phyloP scores from a whole-genome alignment of 2,113 vertebrate species.

The Colinus virginianus region DNA sequence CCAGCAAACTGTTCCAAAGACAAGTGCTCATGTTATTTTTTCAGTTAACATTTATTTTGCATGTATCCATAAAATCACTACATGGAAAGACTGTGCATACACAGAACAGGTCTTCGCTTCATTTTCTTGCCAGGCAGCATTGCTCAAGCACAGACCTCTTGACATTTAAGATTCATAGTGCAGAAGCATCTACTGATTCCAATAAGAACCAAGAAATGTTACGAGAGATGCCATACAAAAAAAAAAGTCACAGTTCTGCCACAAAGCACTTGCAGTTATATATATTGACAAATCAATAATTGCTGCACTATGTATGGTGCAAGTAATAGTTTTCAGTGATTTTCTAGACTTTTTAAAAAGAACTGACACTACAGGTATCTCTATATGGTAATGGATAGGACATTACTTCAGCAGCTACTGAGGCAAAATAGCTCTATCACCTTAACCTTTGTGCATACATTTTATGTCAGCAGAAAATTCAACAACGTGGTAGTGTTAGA shows the following conservation, averaged over 20 bases:
- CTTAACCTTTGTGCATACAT: neutral
- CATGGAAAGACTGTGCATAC: neutral
- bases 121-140: neutral
- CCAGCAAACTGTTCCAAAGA: neutral
- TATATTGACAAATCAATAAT: neutral
- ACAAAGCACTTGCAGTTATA: neutral
- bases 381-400: neutral
- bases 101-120: neutral
- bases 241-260: neutral
- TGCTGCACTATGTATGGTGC: neutral
- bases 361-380: neutral
- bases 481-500: neutral
- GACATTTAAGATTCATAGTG: neutral
- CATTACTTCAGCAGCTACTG: neutral
- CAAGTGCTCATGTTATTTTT: neutral
- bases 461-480: neutral
- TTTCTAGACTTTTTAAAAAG: neutral
- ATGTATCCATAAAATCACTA: neutral
- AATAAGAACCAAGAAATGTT: neutral
- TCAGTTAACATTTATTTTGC: conserved; percentile 40
- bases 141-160: neutral
- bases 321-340: neutral
- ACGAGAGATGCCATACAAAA: neutral
- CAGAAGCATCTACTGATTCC: neutral
- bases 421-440: neutral